Base-by-base conservation (phyloP, 2,888 invertebrate species). In the Ophioninae sp. region DNA sequence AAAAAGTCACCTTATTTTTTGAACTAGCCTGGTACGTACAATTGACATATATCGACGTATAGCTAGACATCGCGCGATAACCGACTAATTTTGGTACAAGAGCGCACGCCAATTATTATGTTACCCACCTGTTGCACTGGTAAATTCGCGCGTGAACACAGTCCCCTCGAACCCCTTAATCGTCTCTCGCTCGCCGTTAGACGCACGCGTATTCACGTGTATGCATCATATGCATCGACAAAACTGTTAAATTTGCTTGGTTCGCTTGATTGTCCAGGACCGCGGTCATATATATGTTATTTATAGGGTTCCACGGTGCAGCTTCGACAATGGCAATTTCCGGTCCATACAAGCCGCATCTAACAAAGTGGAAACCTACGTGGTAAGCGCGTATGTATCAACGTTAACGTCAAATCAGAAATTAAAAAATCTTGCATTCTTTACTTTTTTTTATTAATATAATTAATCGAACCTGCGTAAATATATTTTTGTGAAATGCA, bases 71-170 rank as follows among this genome's bases (percentile, higher is more conserved):
- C 81, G 74, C 68, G 78, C 77, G 67, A 80, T 80, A 76, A 67
- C 56, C 75, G 75, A 58, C 79, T 84, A 84, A 84, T 82, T 85
- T 85, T 84, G 80, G n/a, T 76, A 51, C 78, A 75, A 65, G 30
- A 72, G 78, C 65, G 58, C n/a, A 74, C 73, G 76, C 67, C 81
- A 82, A 85, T 86, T 85, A 85, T 86, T 81, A 82, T 81, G 81
- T 79, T 74, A 81, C 65, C 83, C 83, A 86, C 86, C 83, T 86
- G 86, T 86, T 86, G 86, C 83, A 37, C 81, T 61, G 79, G 79
- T 74, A 77, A 85, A 81, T 83, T 85, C 65, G 71, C 79, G 75
- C 71, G 81, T 73, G 65, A 69, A 74, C 68, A 68, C 44, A 67
- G 61, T 56, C 64, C 80, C 30, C 56, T 13, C 44, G 61, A 69